Evolutionary conservation across 2,797 vertebrate species (phyloP), one percentile per base, ranked within the genome.

Genomic region (Lagorchestes hirsutus): DNA sequence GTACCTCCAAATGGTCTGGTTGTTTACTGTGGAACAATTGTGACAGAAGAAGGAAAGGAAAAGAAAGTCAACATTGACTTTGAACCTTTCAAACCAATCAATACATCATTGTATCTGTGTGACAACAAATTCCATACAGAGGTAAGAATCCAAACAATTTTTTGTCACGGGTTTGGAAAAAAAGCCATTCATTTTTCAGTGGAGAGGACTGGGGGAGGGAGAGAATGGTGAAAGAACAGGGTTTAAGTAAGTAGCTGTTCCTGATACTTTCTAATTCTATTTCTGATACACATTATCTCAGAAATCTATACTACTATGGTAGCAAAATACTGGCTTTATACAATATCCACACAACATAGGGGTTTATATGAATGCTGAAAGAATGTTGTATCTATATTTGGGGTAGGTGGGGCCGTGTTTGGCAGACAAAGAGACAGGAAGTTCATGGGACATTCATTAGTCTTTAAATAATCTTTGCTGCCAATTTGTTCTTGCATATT

Each of bases 71-170:
- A 99, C 98, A 99, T 99, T 92, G 99, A 99, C 98, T 99, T 99
- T 99, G 99, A 99, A 98, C 99, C 99, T 98, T 99, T 99, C 98
- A 99, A 99, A 99, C 99, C 99, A 98, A 99, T 99, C 99, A 99
- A 99, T 99, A 99, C 99, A 0, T 99, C 99, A 34, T 98, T 99
- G 98, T 99, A 99, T 98, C 99, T 99, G 98, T 99, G 99, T 97
- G 99, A 99, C 99, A 99, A 99, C 99, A 99, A 99, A 99, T 99
- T 99, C 99, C 99, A 99, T 98, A 99, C 99, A 4, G 99, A 99
- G 99, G 99, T 99, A 98, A 99, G 99, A 96, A 52, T 93, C 93
- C 59, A 91, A 93, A 57, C 82, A 24, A 22, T 59, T 56, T 74
- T 57, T 16, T 94, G 3, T 82, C 29, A 11, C 92, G 29, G 31